Percentiles rank a stretch among this genome's conserved stretches.
Evolutionary conservation across 2,113 vertebrate species (phyloP).

Genomic region (Pomatorhinus ruficollis): DNA sequence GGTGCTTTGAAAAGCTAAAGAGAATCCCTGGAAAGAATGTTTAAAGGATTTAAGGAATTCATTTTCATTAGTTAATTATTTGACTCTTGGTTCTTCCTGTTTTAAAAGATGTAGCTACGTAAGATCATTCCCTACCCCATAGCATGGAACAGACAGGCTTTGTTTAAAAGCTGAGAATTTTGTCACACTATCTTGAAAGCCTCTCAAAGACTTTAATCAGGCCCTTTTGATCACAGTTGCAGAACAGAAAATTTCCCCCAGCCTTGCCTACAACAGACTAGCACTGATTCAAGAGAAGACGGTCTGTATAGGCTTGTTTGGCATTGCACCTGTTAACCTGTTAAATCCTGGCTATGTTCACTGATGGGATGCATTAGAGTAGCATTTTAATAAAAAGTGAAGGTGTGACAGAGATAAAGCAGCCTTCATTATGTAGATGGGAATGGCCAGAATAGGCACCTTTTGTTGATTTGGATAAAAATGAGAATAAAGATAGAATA

Average conservation of each 20-base stretch:
- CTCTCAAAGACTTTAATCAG: background rate
- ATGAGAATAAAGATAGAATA: background rate
- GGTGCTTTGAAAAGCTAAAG: background rate
- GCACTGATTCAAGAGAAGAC: background rate
- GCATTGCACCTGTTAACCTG: background rate
- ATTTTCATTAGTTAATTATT: background rate
- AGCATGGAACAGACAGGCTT: background rate
- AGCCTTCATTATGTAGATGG: background rate
- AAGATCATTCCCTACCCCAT: background rate
- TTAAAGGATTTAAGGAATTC: background rate
- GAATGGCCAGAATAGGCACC: background rate
- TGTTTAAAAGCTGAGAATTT: slow-evolving; percentile 38
- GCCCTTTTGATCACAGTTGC: slow-evolving; percentile 42
- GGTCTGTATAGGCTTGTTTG: background rate
- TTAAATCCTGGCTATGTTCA: background rate
- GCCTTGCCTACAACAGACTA: background rate
- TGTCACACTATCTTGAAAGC: slow-evolving; percentile 6
- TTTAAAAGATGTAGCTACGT: background rate
- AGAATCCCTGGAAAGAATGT: background rate
- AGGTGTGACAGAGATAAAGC: background rate
- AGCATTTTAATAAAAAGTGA: background rate
- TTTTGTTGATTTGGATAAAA: background rate
- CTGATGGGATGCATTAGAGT: no score
- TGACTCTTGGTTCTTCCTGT: background rate
- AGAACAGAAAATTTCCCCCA: background rate